Base-by-base conservation (phyloP, 2,797 vertebrate genomes). In the Channa striata region DNA sequence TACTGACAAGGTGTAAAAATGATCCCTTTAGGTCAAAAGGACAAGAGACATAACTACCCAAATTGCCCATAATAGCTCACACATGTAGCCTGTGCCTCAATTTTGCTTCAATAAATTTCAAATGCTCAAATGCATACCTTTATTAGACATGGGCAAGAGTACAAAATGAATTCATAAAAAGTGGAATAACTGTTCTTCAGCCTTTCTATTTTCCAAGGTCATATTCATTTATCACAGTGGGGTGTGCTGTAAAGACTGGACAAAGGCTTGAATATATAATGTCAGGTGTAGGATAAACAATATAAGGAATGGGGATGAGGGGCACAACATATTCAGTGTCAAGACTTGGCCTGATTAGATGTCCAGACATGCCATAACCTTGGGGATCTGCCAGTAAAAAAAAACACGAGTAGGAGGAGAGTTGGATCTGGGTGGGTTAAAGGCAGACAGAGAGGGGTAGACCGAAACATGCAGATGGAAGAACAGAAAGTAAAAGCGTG, bases 301-400 rank as follows among this genome's bases (percentile, higher is more conserved):
- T 54, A 68, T 70, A 63, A 67, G 68, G 82, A 82, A 85, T 75
- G 79, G 75, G 83, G 80, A 87, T 82, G 88, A 88, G 80, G 84
- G 83, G 77, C 74, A 87, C 85, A 91, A 80, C 70, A 81, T 86
- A 91, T 89, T 89, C 86, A 88, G 63, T 80, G 86, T 84, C 75
- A 82, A 83, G 68, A 74, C 83, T 80, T 81, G 77, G 74, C 81
- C 85, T 93, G 90, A 93, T 94, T 92, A 92, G 90, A 93, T 92
- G 91, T 92, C 92, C 93, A 94, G 92, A 93, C 86, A 83, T 86
- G 80, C 86, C 84, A 88, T 92, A 93, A 93, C 93, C 93, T 94
- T 94, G 93, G 86, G 85, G 86, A 89, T 85, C 74, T 82, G 80
- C 68, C 78, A 70, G 74, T 23, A 49, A 70, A 77, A 74, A 68